Evolutionary conservation across 2,113 vertebrate genomes (phyloP), one percentile per base, ranked within the genome.

Genomic region (Callipepla squamata): DNA sequence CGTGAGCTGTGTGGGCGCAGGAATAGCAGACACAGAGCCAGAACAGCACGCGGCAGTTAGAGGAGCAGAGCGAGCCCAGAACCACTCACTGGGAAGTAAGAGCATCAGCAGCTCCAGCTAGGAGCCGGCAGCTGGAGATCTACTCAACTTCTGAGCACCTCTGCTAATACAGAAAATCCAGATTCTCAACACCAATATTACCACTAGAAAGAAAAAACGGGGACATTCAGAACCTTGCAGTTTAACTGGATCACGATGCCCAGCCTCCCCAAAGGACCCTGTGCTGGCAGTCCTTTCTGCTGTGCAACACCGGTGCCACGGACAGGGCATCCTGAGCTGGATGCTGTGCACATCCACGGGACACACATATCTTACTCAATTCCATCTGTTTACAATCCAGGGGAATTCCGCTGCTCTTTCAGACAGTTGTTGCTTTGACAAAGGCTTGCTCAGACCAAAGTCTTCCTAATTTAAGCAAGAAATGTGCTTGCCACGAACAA

Each of bases 91-190:
- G 84, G 30, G 20, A 81, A 13, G 51, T 38, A 84, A 89, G 32
- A 89, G 47, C 74, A 84, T 48, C 66, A 77, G 80, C 75, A 97
- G 93, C 87, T 94, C 89, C 57, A 91, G 61, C 69, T 89, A 93
- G 59, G 66, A 94, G 69, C 53, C 38, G 0, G 34, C 48, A 59
- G 42, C 0, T 94, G 65, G 80, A 95, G n/a, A 85, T 78, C 80
- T 94, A 53, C 67, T 81, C 58, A 80, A 73, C 20, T 30, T 89
- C 72, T 61, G 68, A 51, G n/a, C 74, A 80, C 68, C 90, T 76
- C 80, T 89, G 65, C 58, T 86, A 89, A 84, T 20, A 47, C 18
- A 66, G 69, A 79, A 69, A 90, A 95, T 70, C 89, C 57, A 92
- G 80, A 89, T 47, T 66, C 62, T 94, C 51, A 93, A 80, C 47